Conservation (phyloP, 2,113 vertebrate species). For the Pedetes capensis region DNA sequence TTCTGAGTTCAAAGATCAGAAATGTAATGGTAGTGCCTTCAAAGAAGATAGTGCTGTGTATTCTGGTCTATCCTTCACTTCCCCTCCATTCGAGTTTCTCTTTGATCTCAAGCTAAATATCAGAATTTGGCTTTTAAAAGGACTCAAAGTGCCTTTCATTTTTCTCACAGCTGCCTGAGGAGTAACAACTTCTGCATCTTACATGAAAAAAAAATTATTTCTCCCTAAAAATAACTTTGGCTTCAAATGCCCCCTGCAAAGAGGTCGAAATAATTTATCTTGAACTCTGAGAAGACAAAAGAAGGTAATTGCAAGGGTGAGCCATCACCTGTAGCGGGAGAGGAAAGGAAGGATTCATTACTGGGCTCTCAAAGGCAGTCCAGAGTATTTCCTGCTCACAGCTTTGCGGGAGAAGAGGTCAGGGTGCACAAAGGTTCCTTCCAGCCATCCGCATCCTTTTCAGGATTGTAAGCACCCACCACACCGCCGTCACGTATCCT, state of each 20-base stretch:
- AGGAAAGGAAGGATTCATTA: constrained; percentile 68
- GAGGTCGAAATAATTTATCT: constrained; percentile 84
- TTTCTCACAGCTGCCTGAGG: constrained; percentile 79
- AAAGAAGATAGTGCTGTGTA: constrained; percentile 69
- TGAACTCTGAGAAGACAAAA: constrained; percentile 83
- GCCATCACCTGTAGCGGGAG: constrained; percentile 78
- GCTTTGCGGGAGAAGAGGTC: constrained; percentile 55
- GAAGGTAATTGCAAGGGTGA: constrained; percentile 83
- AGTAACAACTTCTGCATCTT: constrained; percentile 79
- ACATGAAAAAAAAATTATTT: constrained; percentile 83
- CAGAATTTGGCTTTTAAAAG: constrained; percentile 84
- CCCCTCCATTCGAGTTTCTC: constrained; percentile 72
- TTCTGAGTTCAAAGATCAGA: constrained; percentile 82
- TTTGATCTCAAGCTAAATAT: constrained; percentile 86
- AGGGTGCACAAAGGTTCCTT: constrained; percentile 37
- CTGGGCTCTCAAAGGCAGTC: neutral
- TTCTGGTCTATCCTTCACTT: constrained; percentile 47
- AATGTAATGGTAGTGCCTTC: constrained; percentile 75
- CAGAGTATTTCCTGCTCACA: constrained; percentile 63
- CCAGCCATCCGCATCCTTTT: neutral
- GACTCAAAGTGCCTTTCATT: constrained; percentile 84
- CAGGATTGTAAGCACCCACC: constrained; percentile 29
- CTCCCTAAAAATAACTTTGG: constrained; percentile 83
- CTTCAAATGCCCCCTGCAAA: constrained; percentile 83
- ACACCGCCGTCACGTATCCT: too few relatives aligned